Conservation (phyloP, 2,888 invertebrate species). For the Parascotia fuliginaria region DNA sequence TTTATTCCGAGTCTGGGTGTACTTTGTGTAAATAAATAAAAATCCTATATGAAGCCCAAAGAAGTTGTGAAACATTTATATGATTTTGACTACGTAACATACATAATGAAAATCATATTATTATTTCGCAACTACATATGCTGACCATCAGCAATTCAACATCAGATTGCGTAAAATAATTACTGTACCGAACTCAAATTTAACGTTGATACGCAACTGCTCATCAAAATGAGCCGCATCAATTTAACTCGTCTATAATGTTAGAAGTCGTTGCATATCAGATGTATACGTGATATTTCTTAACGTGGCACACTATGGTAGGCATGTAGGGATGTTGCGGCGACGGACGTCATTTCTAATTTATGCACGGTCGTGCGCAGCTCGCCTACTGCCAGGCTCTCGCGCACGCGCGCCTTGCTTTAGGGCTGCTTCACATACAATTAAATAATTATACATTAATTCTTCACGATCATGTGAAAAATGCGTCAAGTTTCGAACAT, state of each 20-base stretch:
- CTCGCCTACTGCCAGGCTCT: conserved; percentile 61
- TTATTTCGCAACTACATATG: too few relatives aligned
- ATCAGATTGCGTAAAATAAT: conserved; percentile 6
- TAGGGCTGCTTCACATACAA: conserved; percentile 31
- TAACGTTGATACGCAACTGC: conserved; percentile 6
- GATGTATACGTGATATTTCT: conserved; percentile 24
- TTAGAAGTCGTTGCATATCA: conserved; percentile 16
- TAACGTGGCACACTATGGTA: conserved; percentile 25
- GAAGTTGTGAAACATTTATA: too few relatives aligned
- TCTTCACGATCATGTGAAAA: too few relatives aligned
- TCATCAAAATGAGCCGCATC: conserved; percentile 10
- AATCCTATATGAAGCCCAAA: too few relatives aligned
- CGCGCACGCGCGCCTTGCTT: conserved; percentile 38
- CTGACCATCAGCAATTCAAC: background rate
- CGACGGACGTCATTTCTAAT: conserved; percentile 65
- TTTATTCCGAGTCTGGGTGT: too few relatives aligned
- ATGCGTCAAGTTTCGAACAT: too few relatives aligned
- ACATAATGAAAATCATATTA: too few relatives aligned
- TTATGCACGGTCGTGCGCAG: conserved; percentile 74
- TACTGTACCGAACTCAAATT: conserved; percentile 7
- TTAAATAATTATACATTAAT: background rate
- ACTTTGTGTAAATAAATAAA: too few relatives aligned
- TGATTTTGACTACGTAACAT: too few relatives aligned
- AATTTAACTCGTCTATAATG: conserved; percentile 18
- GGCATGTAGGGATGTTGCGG: conserved; percentile 35